Evolutionary conservation across 1,140 invertebrate genomes (phyloP), one percentile per base, ranked within the genome.

Genomic region (Parasteatoda tepidariorum): DNA sequence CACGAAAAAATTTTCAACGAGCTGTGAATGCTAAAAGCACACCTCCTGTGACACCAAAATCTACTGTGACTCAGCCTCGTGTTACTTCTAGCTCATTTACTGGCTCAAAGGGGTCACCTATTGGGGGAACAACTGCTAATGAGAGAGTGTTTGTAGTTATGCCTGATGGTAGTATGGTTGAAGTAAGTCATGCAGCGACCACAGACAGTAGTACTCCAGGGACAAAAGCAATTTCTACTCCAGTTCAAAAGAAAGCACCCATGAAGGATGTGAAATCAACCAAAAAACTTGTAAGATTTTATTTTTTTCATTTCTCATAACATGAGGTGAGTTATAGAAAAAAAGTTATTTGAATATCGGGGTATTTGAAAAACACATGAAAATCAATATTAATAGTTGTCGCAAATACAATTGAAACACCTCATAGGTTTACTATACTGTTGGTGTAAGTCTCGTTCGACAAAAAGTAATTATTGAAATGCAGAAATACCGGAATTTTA

Each of bases 121-220:
- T 9, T 41, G 22, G 28, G 1, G 11, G 9, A 9, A 26, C 59
- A 15, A 15, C 59, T n/a, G 4, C 30, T 9, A 54, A 57, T 38
- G 81, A 83, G 15, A 66, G 85, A 24, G 66, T 85, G 3, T 85
- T 85, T 75, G 83, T 85, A 2, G 85, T 85, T 15, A 84, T 84
- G 68, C 83, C 83, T 31, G 85, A 85, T 70, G 83, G 83, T 15
- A 84, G 68, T n/a, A 85, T 84, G 64, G 76, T 85, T 30, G 85
- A 85, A 70, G 78, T 85, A 18, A 84, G 71, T 28, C 48, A 71
- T 26, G 31, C 66, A 24, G 54, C 73, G 7, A 73, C 78, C 15
- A 48, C 24, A 30, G 74, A 76, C 15, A 34, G 38, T 11, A 68
- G 33, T 22, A 24, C 54, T 4, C 34, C 84, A 15, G 62, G 70